These are phyloP conservation scores for Meloidogyne exigua DNA, from an alignment of 1,140 invertebrate genomes.

Conservation along the genomic window DNA sequence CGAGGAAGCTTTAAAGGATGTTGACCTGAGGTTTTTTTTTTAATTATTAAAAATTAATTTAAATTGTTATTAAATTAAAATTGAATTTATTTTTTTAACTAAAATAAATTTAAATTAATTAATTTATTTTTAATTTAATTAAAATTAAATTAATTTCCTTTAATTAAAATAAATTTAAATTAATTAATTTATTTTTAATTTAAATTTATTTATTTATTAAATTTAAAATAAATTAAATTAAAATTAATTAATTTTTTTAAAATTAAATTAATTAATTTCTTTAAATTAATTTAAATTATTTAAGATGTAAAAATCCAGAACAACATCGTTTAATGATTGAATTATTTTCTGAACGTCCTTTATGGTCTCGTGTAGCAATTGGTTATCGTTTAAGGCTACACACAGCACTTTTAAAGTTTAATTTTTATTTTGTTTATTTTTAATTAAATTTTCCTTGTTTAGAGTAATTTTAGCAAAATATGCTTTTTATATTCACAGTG, in stretches of 20 bases:
- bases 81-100: too few species aligned
- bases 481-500: constrained; percentile 61
- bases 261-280: too few species aligned
- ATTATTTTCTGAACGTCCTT: constrained; percentile 58
- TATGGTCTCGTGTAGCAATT: constrained; percentile 58
- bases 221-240: too few species aligned
- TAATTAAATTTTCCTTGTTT: constrained; percentile 18
- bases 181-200: too few species aligned
- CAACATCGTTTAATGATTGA: constrained; percentile 50
- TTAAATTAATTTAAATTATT: constrained; percentile 9
- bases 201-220: too few species aligned
- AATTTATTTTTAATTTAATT: too few species aligned
- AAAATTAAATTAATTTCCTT: too few species aligned
- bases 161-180: too few species aligned
- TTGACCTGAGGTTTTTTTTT: constrained; percentile 47
- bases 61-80: too few species aligned
- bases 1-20: constrained; percentile 51
- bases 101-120: too few species aligned
- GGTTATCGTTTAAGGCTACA: constrained; percentile 48
- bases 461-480: constrained; percentile 60
- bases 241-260: too few species aligned
- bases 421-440: background rate
- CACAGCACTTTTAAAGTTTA: constrained; percentile 54
- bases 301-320: constrained; percentile 55
- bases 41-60: constrained; percentile 9